Conservation (phyloP, 1,140 invertebrate species). For the Drosophila pruinosa region DNA sequence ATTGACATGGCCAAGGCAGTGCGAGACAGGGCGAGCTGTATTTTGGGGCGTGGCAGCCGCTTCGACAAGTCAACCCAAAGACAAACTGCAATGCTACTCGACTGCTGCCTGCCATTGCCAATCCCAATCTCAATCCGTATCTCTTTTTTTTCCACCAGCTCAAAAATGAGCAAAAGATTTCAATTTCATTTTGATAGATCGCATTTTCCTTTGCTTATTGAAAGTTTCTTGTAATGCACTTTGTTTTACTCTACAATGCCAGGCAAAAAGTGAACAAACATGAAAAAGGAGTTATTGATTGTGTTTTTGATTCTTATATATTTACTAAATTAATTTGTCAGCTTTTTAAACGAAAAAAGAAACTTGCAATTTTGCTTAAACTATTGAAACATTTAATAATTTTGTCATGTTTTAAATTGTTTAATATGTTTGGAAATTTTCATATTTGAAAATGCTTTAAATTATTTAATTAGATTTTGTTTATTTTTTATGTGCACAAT, state of each 20-base stretch:
- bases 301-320: not conserved
- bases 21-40: not conserved
- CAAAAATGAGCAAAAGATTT: slow-evolving; percentile 81
- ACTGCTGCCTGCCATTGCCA: slow-evolving; percentile 11
- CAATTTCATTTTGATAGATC: slow-evolving; percentile 81
- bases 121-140: slow-evolving; percentile 52
- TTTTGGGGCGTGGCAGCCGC: slow-evolving; percentile 10
- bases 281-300: not conserved
- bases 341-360: too few relatives aligned
- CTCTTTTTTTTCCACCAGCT: slow-evolving; percentile 38
- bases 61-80: slow-evolving; percentile 71
- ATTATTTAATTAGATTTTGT: too few relatives aligned
- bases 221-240: not conserved
- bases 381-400: too few relatives aligned
- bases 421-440: too few relatives aligned
- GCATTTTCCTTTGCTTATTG: slow-evolving; percentile 34
- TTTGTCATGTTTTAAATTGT: too few relatives aligned
- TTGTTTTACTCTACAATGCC: slow-evolving; percentile 6
- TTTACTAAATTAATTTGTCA: too few relatives aligned
- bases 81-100: slow-evolving; percentile 70
- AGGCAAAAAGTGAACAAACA: not conserved
- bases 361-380: too few relatives aligned
- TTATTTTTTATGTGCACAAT: too few relatives aligned
- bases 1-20: slow-evolving; percentile 66
- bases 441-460: too few relatives aligned